phyloP scores from a whole-genome alignment of 2,797 vertebrate species.

The Lagocephalus sceleratus region DNA sequence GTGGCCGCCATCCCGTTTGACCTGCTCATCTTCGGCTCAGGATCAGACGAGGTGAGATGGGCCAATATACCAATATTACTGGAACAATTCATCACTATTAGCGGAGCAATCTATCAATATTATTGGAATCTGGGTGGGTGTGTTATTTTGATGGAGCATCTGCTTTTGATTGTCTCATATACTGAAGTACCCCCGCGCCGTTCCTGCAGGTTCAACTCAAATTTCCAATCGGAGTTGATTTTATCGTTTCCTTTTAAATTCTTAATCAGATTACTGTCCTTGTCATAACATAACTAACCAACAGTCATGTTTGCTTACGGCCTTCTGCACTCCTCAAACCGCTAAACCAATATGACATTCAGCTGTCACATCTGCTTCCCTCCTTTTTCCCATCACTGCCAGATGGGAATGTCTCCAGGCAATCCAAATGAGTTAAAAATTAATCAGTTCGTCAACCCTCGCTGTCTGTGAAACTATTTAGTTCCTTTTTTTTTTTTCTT shows the following conservation, averaged over 20 bases:
- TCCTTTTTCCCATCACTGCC: constrained; percentile 34
- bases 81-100: no score
- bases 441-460: constrained; percentile 26
- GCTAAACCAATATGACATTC: constrained; percentile 42
- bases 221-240: no score
- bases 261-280: no score
- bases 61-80: no score
- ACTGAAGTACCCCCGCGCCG: no score
- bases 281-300: not conserved
- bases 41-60: constrained; percentile 92
- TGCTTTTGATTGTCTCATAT: no score
- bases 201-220: no score
- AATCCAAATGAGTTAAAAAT: constrained; percentile 38
- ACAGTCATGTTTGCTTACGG: constrained; percentile 20
- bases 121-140: no score
- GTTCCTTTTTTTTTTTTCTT: no score
- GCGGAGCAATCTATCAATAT: no score
- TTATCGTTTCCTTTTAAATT: no score
- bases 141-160: no score
- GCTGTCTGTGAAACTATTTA: constrained; percentile 22
- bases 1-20: constrained; percentile 98
- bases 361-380: constrained; percentile 50
- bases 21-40: constrained; percentile 97
- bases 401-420: constrained; percentile 21
- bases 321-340: constrained; percentile 20